Conservation (phyloP, 2,797 vertebrate genomes). For the Alectoris magna region DNA sequence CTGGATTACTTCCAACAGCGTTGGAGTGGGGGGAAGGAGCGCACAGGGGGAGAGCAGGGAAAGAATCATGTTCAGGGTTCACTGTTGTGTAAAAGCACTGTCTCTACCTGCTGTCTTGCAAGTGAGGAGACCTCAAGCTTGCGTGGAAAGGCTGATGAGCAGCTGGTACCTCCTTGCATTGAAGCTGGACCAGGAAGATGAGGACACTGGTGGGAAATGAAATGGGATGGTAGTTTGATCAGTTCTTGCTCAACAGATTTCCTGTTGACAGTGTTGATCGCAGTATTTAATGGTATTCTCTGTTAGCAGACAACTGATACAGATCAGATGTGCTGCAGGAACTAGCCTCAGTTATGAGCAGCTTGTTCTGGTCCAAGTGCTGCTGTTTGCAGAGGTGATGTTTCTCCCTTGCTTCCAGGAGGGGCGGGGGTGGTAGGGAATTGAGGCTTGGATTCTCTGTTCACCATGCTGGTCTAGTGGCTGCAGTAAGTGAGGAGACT, state of each 20-base stretch:
- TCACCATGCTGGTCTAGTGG: not conserved
- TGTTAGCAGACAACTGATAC: not conserved
- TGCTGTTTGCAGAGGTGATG: not conserved
- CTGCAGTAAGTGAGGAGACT: not conserved
- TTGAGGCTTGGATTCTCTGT: not conserved
- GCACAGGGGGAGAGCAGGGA: not conserved
- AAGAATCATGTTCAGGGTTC: not conserved
- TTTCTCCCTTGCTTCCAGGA: not conserved
- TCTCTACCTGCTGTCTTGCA: not conserved
- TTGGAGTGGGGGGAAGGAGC: not conserved
- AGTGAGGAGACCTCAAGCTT: not conserved
- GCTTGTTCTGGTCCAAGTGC: not conserved
- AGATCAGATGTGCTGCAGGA: not conserved
- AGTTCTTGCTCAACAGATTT: constrained; percentile 44
- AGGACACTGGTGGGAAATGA: not conserved
- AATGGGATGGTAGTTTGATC: not conserved
- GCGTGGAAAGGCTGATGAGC: not conserved
- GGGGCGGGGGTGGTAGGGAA: not conserved
- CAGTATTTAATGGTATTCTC: not conserved
- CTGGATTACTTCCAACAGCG: constrained; percentile 48
- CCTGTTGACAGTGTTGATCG: not conserved
- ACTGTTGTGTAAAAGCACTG: not conserved
- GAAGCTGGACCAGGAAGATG: not conserved
- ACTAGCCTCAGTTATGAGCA: not conserved
- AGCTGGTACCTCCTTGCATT: not conserved